phyloP scores from a whole-genome alignment of 1,140 invertebrate species.

The Scaptomyza graminum region DNA sequence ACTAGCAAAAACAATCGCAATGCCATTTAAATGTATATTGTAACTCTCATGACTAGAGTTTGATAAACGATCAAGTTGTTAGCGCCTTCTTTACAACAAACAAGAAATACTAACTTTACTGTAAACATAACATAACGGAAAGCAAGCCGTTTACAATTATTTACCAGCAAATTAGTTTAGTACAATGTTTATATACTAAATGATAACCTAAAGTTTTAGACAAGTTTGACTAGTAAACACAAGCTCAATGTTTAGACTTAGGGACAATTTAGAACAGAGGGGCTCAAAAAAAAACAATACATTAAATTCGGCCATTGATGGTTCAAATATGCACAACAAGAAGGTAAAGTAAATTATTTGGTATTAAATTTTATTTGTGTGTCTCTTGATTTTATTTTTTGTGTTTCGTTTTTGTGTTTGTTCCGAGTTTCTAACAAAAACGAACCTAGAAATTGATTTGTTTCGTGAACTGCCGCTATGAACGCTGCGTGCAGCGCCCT shows the following conservation, averaged over 20 bases:
- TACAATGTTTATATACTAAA: constrained; percentile 37
- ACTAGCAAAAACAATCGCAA: constrained; percentile 48
- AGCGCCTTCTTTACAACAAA: constrained; percentile 57
- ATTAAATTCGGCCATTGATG: constrained; percentile 12
- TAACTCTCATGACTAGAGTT: constrained; percentile 22
- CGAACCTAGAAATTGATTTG: not conserved
- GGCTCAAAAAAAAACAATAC: not conserved
- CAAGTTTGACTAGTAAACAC: constrained; percentile 9
- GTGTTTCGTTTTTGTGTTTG: not conserved
- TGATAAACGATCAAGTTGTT: constrained; percentile 18
- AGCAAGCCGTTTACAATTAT: constrained; percentile 52
- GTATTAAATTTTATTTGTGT: not conserved
- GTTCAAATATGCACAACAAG: constrained; percentile 22
- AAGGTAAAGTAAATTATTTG: constrained; percentile 38
- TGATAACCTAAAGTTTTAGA: constrained; percentile 28
- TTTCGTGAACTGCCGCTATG: constrained; percentile 1
- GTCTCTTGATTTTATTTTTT: not conserved
- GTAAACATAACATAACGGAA: constrained; percentile 5
- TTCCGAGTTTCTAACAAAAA: not conserved
- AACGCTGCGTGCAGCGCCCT: constrained; percentile 27
- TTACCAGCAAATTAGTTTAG: constrained; percentile 62
- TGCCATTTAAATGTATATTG: constrained; percentile 35
- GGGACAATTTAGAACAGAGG: not conserved
- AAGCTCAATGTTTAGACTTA: constrained; percentile 39
- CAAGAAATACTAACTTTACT: constrained; percentile 10